Evolutionary conservation across 2,113 vertebrate species (phyloP), one percentile per base, ranked within the genome.

Genomic region (Aphyosemion australe): DNA sequence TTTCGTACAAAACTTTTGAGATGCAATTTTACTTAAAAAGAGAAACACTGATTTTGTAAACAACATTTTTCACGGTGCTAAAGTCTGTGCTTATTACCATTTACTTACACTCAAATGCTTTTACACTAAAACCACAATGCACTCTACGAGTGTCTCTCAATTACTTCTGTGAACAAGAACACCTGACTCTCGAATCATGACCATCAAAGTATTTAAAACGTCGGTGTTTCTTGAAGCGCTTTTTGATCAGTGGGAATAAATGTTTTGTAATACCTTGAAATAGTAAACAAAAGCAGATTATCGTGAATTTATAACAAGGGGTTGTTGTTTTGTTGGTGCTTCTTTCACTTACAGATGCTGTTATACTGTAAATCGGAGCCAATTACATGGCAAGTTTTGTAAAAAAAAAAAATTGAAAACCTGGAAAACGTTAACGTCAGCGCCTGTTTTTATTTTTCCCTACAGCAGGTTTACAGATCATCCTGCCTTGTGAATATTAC

Each of bases 31-130:
- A 67, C 69, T 83, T 83, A 90, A 47, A n/a, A 45, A 45, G 14
- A 45, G 14, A 92, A 94, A 95, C 93, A 94, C 93, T 95, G 94
- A 94, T 90, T 94, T 92, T 94, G 88, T 90, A 92, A 90, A 87
- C 89, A 87, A 92, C 89, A 89, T 93, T 87, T 90, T 92, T 91
- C 90, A 92, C 89, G 96, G 96, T 98, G 96, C 96, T 98, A 93
- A 87, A 87, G 88, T 86, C 79, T 93, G 89, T 94, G 92, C 91
- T 92, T 92, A 89, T 87, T 83, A 83, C 46, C 61, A 76, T 82
- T 90, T 82, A 77, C 69, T 85, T 12, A 85, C 86, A 90, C 90
- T 92, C 54, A 89, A 86, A 94, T 94, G 94, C 93, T 92, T 95
- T 95, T 91, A 89, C 88, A 90, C 89, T 77, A 74, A 83, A 64